Evolutionary conservation across 2,113 vertebrate genomes (phyloP).

Genomic region (Pollimyrus isidori): DNA sequence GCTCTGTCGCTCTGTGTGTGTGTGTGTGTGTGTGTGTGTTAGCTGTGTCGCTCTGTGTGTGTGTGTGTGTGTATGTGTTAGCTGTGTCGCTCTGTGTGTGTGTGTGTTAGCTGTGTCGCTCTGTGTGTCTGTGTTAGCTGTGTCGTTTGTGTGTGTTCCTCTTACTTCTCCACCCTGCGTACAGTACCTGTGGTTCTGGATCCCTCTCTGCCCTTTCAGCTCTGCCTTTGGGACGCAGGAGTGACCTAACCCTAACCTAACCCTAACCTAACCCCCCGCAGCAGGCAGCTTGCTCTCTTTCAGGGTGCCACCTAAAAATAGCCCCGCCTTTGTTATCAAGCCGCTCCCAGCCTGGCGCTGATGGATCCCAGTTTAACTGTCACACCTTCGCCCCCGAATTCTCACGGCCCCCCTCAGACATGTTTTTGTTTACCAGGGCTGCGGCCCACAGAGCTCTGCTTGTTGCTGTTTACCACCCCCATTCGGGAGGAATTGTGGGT

Average conservation of each 20-base stretch:
- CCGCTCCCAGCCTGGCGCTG: not conserved
- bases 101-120: too few relatives aligned
- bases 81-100: too few relatives aligned
- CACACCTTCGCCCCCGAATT: not conserved
- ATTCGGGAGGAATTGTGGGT: not conserved
- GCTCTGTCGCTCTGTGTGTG: conserved; percentile 6
- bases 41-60: not conserved
- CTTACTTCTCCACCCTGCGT: not conserved
- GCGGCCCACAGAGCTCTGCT: not conserved
- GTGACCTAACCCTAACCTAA: too few relatives aligned
- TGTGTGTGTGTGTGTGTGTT: too few relatives aligned
- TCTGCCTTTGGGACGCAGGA: not conserved
- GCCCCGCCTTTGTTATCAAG: not conserved
- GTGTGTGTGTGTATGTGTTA: too few relatives aligned
- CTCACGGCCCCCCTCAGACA: not conserved
- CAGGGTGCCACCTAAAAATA: not conserved
- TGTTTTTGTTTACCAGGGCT: not conserved
- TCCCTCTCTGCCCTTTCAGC: not conserved
- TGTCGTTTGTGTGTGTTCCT: not conserved
- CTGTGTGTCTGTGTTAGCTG: conserved; percentile 3
- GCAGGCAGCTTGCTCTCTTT: not conserved
- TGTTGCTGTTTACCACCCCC: not conserved
- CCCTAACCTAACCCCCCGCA: too few relatives aligned
- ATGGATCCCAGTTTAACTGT: not conserved
- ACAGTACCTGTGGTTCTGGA: not conserved